Evolutionary conservation across 2,888 invertebrate genomes (phyloP), one percentile per base, ranked within the genome.

Genomic region (Spialia ferax): DNA sequence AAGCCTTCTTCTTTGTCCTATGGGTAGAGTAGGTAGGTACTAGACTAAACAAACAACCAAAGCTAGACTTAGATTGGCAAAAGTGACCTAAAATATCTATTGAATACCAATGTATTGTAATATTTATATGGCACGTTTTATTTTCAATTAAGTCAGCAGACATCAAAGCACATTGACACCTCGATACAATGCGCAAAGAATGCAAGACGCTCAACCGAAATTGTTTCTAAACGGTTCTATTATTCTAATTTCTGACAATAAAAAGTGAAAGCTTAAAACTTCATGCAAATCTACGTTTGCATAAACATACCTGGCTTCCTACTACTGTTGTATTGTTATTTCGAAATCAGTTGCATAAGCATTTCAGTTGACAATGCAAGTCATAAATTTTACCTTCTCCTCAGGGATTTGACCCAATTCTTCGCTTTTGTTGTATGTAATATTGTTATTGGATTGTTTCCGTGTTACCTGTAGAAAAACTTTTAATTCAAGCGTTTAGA

Each of bases 241-340:
- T 79, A 83, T 85, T 82, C 79, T 80, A 79, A 79, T 79, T 66
- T 72, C 64, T 68, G 77, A 89, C 86, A 90, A 89, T 85, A 82
- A 85, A 42, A 88, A 91, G 93, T 87, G 91, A 92, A 93, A 92
- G 89, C 83, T 78, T 63, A 74, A 70, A 81, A 79, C 78, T 81
- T 80, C 80, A 88, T 87, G 88, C 88, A 87, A 87, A 91, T 91
- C 81, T 74, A 73, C 78, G 77, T 75, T 78, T 75, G 75, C 80
- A 77, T 82, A 88, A 89, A 89, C 84, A 86, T 83, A 80, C 80
- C 79, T 78, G 79, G 73, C 73, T 74, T 75, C 76, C 75, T 72
- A 79, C 79, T 78, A 77, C 75, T 75, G 76, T 74, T 65, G 38
- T 67, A 67, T 75, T 78, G 75, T 78, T 67, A 69, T 74, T 74